A percentile compares a stretch with the other conserved stretches of the same genome.
These are phyloP conservation scores for Chionomys nivalis DNA, from an alignment of 2,113 vertebrate genomes.

Conservation along the genomic window DNA sequence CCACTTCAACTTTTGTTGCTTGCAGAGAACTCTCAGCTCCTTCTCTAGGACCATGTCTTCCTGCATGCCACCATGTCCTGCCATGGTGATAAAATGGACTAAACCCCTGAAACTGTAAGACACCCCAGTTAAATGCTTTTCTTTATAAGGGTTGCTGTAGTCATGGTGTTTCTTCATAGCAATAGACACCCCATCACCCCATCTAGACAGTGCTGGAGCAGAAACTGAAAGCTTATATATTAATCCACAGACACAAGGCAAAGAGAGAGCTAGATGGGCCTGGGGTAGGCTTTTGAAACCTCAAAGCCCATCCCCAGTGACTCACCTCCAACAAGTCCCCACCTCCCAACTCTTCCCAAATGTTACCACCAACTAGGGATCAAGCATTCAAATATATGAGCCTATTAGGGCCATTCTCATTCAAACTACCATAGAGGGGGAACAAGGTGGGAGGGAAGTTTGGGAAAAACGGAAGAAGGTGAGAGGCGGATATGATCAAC, in stretches of 20 bases:
- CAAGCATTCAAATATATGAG: background rate
- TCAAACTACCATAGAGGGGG: background rate
- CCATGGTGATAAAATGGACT: too few relatives aligned
- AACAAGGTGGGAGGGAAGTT: background rate
- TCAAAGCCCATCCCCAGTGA: background rate
- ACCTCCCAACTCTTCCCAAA: background rate
- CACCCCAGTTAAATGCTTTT: too few relatives aligned
- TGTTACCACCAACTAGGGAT: background rate
- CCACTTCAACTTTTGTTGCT: background rate
- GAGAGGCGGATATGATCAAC: background rate
- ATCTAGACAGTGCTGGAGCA: too few relatives aligned
- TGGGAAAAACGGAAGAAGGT: background rate
- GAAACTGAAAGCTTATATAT: too few relatives aligned
- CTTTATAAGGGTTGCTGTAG: too few relatives aligned
- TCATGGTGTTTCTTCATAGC: too few relatives aligned
- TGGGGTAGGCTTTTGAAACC: background rate
- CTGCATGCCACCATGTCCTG: too few relatives aligned
- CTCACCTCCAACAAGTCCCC: too few relatives aligned
- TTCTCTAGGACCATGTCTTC: background rate
- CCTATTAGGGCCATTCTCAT: background rate
- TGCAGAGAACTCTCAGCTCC: background rate
- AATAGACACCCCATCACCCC: too few relatives aligned
- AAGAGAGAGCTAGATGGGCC: too few relatives aligned
- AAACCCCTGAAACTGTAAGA: too few relatives aligned
- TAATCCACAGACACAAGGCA: background rate